Base-by-base conservation (phyloP, 1,140 invertebrate genomes). In the Microplitis mediator region DNA sequence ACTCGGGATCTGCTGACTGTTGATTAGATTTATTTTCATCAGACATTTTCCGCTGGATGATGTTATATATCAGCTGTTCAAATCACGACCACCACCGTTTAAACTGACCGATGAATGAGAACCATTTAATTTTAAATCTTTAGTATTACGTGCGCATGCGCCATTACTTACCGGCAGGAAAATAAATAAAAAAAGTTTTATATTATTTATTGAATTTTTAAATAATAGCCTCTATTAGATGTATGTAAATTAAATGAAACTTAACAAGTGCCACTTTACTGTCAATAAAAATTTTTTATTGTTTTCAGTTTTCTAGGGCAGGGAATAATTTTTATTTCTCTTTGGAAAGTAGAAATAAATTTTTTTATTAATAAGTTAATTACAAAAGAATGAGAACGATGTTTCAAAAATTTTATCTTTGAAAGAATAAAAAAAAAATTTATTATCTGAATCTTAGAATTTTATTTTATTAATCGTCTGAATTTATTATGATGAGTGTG, bases 1-100 rank as follows among this genome's bases (percentile, higher is more conserved):
- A 80, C 73, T 89, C 88, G 31, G 83, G 8, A 74, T 87, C 83
- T 56, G 81, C 81, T 3, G 54, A 35, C 74, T 82, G 74, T 36
- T 81, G 77, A 0, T 50, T 31, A 35, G 58, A 71, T 64, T 81
- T 80, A 63, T 83, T 79, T 11, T 80, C 75, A 13, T 83, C 79
- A 23, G 81, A 82, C 85, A 85, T 86, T 76, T 73, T 79, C 16
- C 32, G 31, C 23, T 39, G 31, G 6, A 51, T 51, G 23, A 35
- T 45, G 4, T 13, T 13, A n/a, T n/a, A n/a, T n/a, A 51, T 50
- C 63, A 65, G 63, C 63, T 65, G 63, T 65, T 68, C 51, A 65
- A 14, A 14, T 60, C 39, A 45, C 39, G 39, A 45, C 39, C 39
- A 45, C 39, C 39, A 11, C 39, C 39, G 23, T 23, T 23, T 23